These are phyloP conservation scores for Halichondria panicea DNA, from an alignment of 37 sponge, comb jelly and placozoan species.

Conservation along the genomic window DNA sequence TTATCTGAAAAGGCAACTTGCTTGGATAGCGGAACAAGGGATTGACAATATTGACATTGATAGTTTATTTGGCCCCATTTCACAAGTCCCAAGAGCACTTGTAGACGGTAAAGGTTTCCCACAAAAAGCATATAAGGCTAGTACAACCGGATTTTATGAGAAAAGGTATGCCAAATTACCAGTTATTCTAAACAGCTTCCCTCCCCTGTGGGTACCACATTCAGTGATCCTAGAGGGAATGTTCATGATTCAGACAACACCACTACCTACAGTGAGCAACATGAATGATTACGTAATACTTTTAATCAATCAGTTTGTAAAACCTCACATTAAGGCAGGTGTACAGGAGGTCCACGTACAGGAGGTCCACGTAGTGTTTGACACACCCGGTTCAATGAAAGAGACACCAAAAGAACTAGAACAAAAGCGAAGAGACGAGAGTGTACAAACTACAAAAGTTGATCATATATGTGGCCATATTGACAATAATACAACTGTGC, in stretches of 20 bases:
- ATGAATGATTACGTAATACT: conserved; percentile 3
- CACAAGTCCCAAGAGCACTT: conserved; percentile 6
- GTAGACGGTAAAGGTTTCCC: not conserved
- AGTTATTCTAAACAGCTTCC: not conserved
- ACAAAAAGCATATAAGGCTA: not conserved
- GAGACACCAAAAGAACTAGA: conserved; percentile 21
- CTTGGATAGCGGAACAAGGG: conserved; percentile 4
- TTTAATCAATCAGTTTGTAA: not conserved
- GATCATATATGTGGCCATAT: not conserved
- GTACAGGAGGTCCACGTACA: not conserved
- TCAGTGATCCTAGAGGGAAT: conserved; percentile 22
- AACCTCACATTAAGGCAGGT: conserved; percentile 14
- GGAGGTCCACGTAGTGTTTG: conserved; percentile 32
- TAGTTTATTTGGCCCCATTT: not conserved
- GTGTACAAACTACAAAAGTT: not conserved
- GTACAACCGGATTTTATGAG: not conserved
- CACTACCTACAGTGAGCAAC: not conserved
- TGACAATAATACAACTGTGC: not conserved
- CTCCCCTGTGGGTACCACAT: conserved; percentile 9
- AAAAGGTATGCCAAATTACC: not conserved
- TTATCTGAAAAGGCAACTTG: not conserved
- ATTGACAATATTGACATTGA: not conserved
- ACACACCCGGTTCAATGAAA: not conserved
- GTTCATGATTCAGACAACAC: conserved; percentile 34
- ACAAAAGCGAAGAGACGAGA: conserved; percentile 4